Evolutionary conservation across 2,113 vertebrate genomes (phyloP).

Genomic region (Lagenorhynchus albirostris): DNA sequence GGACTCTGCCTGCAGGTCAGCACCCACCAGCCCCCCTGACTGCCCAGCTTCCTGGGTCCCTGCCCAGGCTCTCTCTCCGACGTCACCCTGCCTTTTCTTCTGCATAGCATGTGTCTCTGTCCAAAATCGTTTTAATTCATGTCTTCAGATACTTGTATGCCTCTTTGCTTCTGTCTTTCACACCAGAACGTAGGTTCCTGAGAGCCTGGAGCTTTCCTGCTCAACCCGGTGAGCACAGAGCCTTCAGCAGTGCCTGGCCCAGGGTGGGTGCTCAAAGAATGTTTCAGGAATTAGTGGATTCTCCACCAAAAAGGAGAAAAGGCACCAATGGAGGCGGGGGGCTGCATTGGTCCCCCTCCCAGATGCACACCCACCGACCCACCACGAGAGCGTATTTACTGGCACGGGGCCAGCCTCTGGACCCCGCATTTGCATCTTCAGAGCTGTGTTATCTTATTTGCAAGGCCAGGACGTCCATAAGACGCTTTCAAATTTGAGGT

Average conservation of each 20-base stretch:
- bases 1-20: accelerated
- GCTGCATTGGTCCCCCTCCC: accelerated
- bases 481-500: not conserved
- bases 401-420: not conserved
- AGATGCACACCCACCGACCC: accelerated
- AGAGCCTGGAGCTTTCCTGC: too few species aligned
- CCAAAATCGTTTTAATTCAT: not conserved
- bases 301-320: not conserved
- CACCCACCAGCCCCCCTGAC: not conserved
- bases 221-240: too few species aligned
- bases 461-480: not conserved
- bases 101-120: not conserved
- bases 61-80: accelerated
- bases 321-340: accelerated
- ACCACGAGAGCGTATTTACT: accelerated
- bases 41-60: too few species aligned
- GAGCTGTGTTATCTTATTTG: not conserved
- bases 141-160: not conserved
- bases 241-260: too few species aligned
- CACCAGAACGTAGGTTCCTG: too few species aligned
- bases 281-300: not conserved
- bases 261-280: not conserved
- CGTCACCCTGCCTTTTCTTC: not conserved
- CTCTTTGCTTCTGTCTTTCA: not conserved
- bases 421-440: not conserved